Percentiles rank a stretch among this genome's conserved stretches.
Evolutionary conservation across 2,113 vertebrate species (phyloP).

Genomic region (Aegypius monachus): DNA sequence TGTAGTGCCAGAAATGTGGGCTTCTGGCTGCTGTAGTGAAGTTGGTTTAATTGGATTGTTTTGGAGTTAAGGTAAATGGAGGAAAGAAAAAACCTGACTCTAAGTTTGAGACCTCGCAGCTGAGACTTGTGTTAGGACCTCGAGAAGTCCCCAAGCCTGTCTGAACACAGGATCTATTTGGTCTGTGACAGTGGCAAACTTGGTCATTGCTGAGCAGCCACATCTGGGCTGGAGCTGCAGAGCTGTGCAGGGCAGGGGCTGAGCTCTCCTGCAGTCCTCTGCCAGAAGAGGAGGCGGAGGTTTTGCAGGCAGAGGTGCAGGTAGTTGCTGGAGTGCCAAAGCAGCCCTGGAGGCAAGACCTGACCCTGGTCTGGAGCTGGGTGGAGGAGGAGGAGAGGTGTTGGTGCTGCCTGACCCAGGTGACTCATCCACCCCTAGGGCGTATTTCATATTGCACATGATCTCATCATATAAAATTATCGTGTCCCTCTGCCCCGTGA

Average conservation of each 20-base stretch:
- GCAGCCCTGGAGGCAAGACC: background rate
- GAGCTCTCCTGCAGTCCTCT: background rate
- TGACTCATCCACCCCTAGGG: background rate
- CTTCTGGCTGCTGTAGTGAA: background rate
- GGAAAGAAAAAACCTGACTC: background rate
- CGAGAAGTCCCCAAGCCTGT: background rate
- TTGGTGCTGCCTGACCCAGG: background rate
- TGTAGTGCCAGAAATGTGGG: background rate
- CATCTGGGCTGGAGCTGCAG: background rate
- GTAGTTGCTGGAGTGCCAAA: background rate
- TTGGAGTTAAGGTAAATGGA: background rate
- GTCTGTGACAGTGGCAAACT: background rate
- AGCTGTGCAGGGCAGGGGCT: background rate
- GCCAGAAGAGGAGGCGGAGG: background rate
- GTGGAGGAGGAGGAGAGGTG: background rate
- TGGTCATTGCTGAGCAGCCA: background rate
- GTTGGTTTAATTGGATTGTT: background rate
- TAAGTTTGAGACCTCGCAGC: fast-evolving
- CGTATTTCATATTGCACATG: background rate
- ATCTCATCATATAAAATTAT: background rate
- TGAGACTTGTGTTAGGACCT: background rate
- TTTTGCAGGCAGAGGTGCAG: background rate
- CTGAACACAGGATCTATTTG: fast-evolving
- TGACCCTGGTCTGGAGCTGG: background rate
- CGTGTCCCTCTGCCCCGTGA: fast-evolving